Evolutionary conservation across 2,888 invertebrate genomes (phyloP), one percentile per base, ranked within the genome.

Genomic region (Anoncus sp.): DNA sequence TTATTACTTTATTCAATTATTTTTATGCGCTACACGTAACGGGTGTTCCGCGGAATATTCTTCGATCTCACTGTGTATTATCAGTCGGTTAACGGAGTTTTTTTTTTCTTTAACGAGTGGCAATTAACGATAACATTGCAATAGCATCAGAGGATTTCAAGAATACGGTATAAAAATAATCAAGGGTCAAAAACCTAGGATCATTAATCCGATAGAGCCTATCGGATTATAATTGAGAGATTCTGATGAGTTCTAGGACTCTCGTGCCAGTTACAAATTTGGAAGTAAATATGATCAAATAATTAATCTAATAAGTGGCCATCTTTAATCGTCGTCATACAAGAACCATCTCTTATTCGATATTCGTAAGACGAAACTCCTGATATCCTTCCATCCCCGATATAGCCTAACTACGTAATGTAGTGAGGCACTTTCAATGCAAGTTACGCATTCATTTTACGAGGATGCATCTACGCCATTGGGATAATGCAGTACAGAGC

Each of bases 1-100:
- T 62, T 74, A 78, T 74, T 74, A 53, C 74, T 27, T 60, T 51
- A 60, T 71, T 71, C 49, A 31, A 31, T 31, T 31, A 31, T 31
- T 7, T 31, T 31, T 7, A 12, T 24, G 16, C 47, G 6, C 16
- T 24, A 3, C 16, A 27, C 27, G 53, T 43, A 31, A 16, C 18
- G 18, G 51, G 22, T 51, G 38, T 3, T 40, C 4, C 16, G 16
- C 40, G 10, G 45, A 43, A 60, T 20, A 40, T 43, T 24, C 49
- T n/a, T 16, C 43, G 35, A 5, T 14, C n/a, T 43, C 10, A 7
- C n/a, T 5, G 9, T 20, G 9, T 20, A 53, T 53, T 20, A 49
- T 38, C 38, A 20, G 65, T 7, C 31, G 7, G 31, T 49, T 22
- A n/a, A 22, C 20, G 18, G 3, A 6, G 18, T 49, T 22, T 22